phyloP scores from a whole-genome alignment of 2,888 invertebrate genomes.

The Tachystola acroxantha region DNA sequence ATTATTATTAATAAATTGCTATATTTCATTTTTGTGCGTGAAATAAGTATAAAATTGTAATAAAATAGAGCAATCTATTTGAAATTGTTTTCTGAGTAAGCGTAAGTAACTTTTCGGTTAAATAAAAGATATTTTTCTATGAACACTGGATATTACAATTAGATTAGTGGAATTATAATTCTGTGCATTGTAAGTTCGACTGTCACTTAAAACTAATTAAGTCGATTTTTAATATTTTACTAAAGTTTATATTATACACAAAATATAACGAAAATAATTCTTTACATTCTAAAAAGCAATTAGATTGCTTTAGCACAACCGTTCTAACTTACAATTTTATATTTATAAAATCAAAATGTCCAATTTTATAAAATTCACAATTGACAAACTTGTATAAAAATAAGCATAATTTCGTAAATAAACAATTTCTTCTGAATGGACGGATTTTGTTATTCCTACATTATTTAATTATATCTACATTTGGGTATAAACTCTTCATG shows the following conservation, averaged over 20 bases:
- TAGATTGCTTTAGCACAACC: conserved; percentile 66
- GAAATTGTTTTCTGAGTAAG: conserved; percentile 28
- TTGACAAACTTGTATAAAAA: conserved; percentile 21
- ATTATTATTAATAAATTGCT: conserved; percentile 45
- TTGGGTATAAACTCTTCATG: conserved; percentile 48
- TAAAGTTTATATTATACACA: conserved; percentile 27
- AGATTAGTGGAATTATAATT: conserved; percentile 5
- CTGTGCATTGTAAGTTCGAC: conserved; percentile 6
- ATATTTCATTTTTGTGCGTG: conserved; percentile 53
- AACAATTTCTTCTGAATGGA: conserved; percentile 27
- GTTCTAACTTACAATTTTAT: conserved; percentile 36
- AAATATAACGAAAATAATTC: conserved; percentile 20
- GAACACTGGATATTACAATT: conserved; percentile 19
- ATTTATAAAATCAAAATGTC: conserved; percentile 15
- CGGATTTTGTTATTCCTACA: conserved; percentile 39
- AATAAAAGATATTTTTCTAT: conserved; percentile 11
- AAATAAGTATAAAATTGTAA: conserved; percentile 28
- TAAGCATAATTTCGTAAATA: conserved; percentile 22
- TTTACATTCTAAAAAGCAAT: conserved; percentile 45
- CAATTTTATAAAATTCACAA: conserved; percentile 24
- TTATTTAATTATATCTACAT: conserved; percentile 57
- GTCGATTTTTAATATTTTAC: neutral
- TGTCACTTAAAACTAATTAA: neutral
- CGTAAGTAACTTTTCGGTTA: conserved; percentile 22
- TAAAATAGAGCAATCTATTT: conserved; percentile 49